Evolutionary conservation across 2,797 vertebrate genomes (phyloP), one percentile per base, ranked within the genome.

Genomic region (Pygocentrus nattereri): DNA sequence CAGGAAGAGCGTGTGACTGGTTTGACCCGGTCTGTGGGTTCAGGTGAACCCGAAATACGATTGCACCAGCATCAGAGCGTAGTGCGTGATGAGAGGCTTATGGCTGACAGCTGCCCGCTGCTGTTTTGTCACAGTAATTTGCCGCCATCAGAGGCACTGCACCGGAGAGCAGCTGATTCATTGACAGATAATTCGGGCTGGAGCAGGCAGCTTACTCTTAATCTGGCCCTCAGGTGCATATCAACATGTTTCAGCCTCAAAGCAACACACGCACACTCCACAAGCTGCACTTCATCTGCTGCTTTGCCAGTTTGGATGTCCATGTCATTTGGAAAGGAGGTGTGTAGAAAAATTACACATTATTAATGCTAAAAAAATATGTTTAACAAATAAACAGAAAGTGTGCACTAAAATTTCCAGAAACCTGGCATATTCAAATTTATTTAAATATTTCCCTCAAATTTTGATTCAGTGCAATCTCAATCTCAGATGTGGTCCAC

Each of bases 31-130:
- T 54, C 76, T 65, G 62, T 54, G 44, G 27, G 30, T 54, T 79
- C 58, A 54, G 54, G 44, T 81, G 67, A 76, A 70, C 54, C 54
- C 47, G 31, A 31, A 76, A 67, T 81, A 65, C 62, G 67, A 87
- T 83, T 79, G 82, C 73, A 62, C 78, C 68, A 59, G 67, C 81
- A 90, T 92, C 91, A 31, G 71, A 83, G 72, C 77, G 49, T 68
- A 23, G 61, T 70, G 71, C 47, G 49, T 82, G 83, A 87, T 87
- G 83, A 86, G 82, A 88, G 81, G 64, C 87, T 84, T 74, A 80
- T 79, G 72, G 50, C 85, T 84, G 83, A 84, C 87, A 86, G 81
- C 68, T 85, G 80, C 76, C 71, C 71, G 50, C 70, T 69, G 73
- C 80, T 76, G 62, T 78, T 82, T 76, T 79, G 77, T 84, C 49